Evolutionary conservation across 2,888 invertebrate genomes (phyloP), one percentile per base, ranked within the genome.

Genomic region (Cheilosia vulpina): DNA sequence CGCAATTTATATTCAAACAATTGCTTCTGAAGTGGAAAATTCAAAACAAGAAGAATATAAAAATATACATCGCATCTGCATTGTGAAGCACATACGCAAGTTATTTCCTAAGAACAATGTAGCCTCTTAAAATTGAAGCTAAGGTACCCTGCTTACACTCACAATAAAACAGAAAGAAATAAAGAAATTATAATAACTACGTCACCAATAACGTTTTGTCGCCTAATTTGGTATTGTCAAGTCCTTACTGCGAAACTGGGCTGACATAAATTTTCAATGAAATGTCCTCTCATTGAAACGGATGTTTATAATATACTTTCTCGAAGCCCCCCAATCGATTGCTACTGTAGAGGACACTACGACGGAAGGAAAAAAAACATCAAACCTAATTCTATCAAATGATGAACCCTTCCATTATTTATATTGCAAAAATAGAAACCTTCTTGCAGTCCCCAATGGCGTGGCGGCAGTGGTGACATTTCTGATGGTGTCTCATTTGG

Each of bases 401-500:
- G 71, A 77, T 71, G 41, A 77, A 65, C 50, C 45, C 47, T 57
- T 60, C 62, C 27, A 47, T 58, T 65, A 34, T 57, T 43, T 50
- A 15, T 43, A 21, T 43, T 38, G 58, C 24, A 47, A 45, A 52
- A 55, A 47, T n/a, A 55, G 2, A 47, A 34, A 43, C 31, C 24
- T 5, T 50, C 17, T 53, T 2, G n/a, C 31, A 41, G 27, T 50
- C 58, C 13, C 24, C 43, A 52, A 4, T 9, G 43, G n/a, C 27
- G 55, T 19, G 21, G 27, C 41, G 62, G 53, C 13, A 34, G 27
- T 38, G 63, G 50, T 21, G 57, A 27, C 57, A 53, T 47, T 72
- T 50, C 43, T 41, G 31, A 69, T 53, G 79, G 77, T 73, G 77
- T 47, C 69, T 77, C 80, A 57, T 72, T 77, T 81, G 63, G 66